Percentiles rank a stretch among this genome's conserved stretches.
phyloP scores from a whole-genome alignment of 2,113 vertebrate genomes.

The Crotophaga sulcirostris region DNA sequence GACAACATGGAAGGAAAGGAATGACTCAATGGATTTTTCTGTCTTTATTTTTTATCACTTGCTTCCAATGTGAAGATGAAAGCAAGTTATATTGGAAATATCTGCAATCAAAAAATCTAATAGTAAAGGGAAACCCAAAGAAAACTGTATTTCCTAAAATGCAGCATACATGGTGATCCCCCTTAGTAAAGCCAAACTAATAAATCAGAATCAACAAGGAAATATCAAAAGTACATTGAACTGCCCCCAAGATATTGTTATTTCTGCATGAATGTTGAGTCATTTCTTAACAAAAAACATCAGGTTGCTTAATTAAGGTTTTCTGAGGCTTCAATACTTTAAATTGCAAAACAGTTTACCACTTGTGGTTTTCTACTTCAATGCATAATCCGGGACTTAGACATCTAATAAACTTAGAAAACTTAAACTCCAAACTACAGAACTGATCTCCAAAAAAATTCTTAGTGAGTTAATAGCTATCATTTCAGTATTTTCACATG shows the following conservation, averaged over 20 bases:
- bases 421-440: not conserved
- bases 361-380: too few species aligned
- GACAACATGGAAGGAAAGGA: not conserved
- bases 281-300: not conserved
- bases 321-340: not conserved
- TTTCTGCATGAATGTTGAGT: not conserved
- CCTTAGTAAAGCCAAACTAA: not conserved
- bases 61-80: not conserved
- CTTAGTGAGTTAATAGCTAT: not conserved
- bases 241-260: not conserved
- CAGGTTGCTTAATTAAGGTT: not conserved
- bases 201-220: not conserved
- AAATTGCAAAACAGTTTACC: too few species aligned
- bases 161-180: not conserved
- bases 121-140: not conserved
- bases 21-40: not conserved
- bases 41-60: not conserved
- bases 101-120: not conserved
- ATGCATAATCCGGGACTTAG: not conserved
- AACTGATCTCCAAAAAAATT: not conserved
- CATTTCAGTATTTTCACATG: not conserved
- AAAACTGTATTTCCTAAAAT: not conserved
- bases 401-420: not conserved
- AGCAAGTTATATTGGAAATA: not conserved
- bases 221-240: rapidly evolving